Evolutionary conservation across 2,113 vertebrate species (phyloP).

Genomic region (Melanerpes formicivorus): DNA sequence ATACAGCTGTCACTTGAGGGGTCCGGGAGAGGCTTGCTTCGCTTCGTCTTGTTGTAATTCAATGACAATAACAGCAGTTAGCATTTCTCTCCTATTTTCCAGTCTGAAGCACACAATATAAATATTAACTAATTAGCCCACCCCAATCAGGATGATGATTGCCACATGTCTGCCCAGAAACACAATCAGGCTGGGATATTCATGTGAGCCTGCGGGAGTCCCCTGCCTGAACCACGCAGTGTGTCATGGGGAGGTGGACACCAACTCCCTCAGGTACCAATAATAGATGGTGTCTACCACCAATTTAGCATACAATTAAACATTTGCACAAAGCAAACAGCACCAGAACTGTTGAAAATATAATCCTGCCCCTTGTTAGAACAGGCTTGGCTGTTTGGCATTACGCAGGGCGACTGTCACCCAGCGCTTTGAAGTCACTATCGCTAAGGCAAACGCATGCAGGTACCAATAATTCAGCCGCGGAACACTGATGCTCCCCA

Average conservation of each 20-base stretch:
- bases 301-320: constrained; percentile 65
- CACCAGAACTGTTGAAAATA: constrained; percentile 20
- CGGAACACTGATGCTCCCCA: constrained; percentile 41
- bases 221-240: background rate
- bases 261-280: constrained; percentile 24
- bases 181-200: background rate
- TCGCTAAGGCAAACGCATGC: constrained; percentile 27
- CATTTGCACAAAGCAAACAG: constrained; percentile 57
- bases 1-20: background rate
- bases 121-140: constrained; percentile 30
- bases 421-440: constrained; percentile 43
- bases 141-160: background rate
- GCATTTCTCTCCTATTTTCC: background rate
- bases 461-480: constrained; percentile 65
- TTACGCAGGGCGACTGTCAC: constrained; percentile 58
- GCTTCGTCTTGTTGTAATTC: background rate
- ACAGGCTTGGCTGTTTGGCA: background rate
- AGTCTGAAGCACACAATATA: background rate
- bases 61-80: background rate
- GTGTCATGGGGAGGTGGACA: fast-evolving
- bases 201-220: background rate
- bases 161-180: background rate
- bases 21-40: background rate
- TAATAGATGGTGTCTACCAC: constrained; percentile 49
- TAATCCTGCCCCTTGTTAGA: constrained; percentile 61